These are phyloP conservation scores for Xenops minutus DNA, from an alignment of 2,797 vertebrate species.

Conservation along the genomic window DNA sequence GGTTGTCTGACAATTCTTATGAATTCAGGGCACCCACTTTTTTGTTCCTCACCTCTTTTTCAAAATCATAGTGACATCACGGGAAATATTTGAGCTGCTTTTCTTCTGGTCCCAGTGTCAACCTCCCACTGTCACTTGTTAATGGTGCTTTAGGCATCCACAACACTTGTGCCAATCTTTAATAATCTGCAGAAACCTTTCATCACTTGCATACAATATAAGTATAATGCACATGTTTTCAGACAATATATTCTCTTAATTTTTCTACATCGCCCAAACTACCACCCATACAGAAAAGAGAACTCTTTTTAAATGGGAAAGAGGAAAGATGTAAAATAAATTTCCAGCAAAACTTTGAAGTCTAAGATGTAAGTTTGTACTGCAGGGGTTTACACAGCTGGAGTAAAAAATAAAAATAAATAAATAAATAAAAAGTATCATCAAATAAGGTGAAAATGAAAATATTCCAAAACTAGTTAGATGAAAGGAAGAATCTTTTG, in stretches of 20 bases:
- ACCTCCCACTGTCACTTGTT: not conserved
- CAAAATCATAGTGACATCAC: not conserved
- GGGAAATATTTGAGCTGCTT: not conserved
- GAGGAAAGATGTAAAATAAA: not conserved
- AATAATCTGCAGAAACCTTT: not conserved
- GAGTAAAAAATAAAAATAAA: not conserved
- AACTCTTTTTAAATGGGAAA: not conserved
- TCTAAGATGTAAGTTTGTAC: not conserved
- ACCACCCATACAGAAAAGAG: not conserved
- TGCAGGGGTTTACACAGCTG: not conserved
- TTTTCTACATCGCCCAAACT: not conserved
- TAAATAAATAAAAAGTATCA: not conserved
- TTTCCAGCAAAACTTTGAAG: not conserved
- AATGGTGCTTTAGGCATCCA: not conserved
- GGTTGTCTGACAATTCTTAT: not conserved
- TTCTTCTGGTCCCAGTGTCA: not conserved
- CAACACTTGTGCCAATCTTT: not conserved
- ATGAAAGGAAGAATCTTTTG: not conserved
- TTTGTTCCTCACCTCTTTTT: not conserved
- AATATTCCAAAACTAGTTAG: not conserved
- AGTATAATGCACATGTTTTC: not conserved
- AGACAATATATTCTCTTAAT: not conserved
- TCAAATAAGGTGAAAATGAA: not conserved
- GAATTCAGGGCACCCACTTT: not conserved
- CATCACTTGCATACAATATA: fast-evolving